Evolutionary conservation across 1,140 invertebrate genomes (phyloP).

Genomic region (Heliconius himera): DNA sequence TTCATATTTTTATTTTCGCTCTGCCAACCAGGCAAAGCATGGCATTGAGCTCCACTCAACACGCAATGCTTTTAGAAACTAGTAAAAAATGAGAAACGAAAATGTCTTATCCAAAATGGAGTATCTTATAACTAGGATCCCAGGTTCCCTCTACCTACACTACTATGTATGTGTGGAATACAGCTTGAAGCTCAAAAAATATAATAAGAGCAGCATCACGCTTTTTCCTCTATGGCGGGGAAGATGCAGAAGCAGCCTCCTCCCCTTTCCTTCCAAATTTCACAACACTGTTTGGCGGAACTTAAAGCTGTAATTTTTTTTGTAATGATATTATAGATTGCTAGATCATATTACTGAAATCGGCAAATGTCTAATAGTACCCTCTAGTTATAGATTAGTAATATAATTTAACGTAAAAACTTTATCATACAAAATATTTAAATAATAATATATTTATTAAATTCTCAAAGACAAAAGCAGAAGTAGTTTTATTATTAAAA

Average conservation of each 20-base stretch:
- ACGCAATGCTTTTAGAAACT: background rate
- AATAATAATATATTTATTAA: background rate
- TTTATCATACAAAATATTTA: background rate
- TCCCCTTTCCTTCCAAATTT: too few species aligned
- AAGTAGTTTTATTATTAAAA: constrained; percentile 24
- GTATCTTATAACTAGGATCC: background rate
- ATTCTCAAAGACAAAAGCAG: constrained; percentile 1
- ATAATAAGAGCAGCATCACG: background rate
- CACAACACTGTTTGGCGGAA: too few species aligned
- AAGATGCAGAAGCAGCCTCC: too few species aligned
- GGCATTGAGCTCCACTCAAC: background rate
- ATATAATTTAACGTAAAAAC: too few species aligned
- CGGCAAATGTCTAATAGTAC: too few species aligned
- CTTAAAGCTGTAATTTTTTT: too few species aligned
- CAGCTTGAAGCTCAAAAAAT: background rate
- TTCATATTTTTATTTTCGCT: too few species aligned
- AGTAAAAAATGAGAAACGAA: background rate
- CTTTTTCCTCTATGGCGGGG: too few species aligned
- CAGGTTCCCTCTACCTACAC: background rate
- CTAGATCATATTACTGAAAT: too few species aligned
- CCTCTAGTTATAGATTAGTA: too few species aligned
- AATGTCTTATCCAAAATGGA: background rate
- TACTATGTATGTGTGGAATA: background rate
- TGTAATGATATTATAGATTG: too few species aligned
- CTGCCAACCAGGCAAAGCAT: background rate